Conservation (phyloP, 1,140 invertebrate species). For the Himalopsyche phryganea region DNA sequence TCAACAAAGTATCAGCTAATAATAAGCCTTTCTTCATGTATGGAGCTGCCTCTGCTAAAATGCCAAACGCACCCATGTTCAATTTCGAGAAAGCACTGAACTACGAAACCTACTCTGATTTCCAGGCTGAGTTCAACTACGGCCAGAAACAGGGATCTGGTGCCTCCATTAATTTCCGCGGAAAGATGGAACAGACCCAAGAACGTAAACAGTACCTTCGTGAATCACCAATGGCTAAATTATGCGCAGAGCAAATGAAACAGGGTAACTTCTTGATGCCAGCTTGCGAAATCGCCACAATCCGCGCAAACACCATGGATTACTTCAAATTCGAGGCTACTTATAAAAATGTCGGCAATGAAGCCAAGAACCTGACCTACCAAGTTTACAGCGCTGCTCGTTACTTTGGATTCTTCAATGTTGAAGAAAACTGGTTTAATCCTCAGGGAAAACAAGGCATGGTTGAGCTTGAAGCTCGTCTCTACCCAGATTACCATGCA, state of each 20-base stretch:
- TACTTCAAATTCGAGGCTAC: constrained; percentile 42
- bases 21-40: constrained; percentile 44
- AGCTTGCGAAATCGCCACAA: constrained; percentile 53
- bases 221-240: constrained; percentile 39
- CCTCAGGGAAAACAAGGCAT: constrained; percentile 42
- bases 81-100: constrained; percentile 53
- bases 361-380: constrained; percentile 37
- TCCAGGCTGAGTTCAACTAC: constrained; percentile 49
- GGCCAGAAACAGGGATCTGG: constrained; percentile 39
- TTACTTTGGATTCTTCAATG: constrained; percentile 37
- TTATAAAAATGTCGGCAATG: constrained; percentile 45
- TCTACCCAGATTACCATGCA: constrained; percentile 42
- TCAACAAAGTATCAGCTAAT: constrained; percentile 39
- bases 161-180: constrained; percentile 47
- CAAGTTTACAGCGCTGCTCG: constrained; percentile 40
- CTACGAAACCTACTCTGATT: constrained; percentile 44
- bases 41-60: constrained; percentile 39
- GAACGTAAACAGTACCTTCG: constrained; percentile 49
- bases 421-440: constrained; percentile 39
- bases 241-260: constrained; percentile 52
- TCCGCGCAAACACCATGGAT: constrained; percentile 50
- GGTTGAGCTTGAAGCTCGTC: constrained; percentile 45
- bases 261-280: constrained; percentile 51
- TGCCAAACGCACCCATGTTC: constrained; percentile 46
- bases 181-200: constrained; percentile 46